Evolutionary conservation across 2,888 invertebrate genomes (phyloP).

Genomic region (Phorcus lineatus): DNA sequence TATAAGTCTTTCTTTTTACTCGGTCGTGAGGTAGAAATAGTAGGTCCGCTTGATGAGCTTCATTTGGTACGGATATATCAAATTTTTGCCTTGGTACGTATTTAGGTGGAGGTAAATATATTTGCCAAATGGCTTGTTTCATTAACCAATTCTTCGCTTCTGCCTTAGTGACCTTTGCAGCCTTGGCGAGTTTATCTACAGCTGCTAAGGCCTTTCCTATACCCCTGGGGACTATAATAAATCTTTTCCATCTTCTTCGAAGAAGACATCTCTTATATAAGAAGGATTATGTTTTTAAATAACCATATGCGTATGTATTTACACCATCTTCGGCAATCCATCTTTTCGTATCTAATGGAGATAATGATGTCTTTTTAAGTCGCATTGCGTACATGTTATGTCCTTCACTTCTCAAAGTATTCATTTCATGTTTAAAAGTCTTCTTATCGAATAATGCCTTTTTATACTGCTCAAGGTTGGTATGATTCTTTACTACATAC

Average conservation of each 20-base stretch:
- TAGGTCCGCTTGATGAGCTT: conserved; percentile 1
- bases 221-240: neutral
- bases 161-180: neutral
- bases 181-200: conserved; percentile 7
- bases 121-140: conserved; percentile 30
- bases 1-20: neutral
- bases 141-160: conserved; percentile 16
- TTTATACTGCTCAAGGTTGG: neutral
- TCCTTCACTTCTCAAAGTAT: neutral
- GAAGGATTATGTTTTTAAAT: no score
- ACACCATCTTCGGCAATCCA: no score
- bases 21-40: conserved; percentile 16
- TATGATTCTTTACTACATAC: neutral
- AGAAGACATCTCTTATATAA: no score
- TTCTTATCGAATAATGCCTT: neutral
- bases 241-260: conserved; percentile 4
- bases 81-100: conserved; percentile 11
- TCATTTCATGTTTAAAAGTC: neutral
- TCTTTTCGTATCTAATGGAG: no score
- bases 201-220: conserved; percentile 22
- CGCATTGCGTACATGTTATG: conserved; percentile 43
- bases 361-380: no score
- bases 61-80: conserved; percentile 16
- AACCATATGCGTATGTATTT: no score
- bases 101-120: conserved; percentile 26